phyloP scores from a whole-genome alignment of 2,797 vertebrate genomes.

The Danio kyathit region DNA sequence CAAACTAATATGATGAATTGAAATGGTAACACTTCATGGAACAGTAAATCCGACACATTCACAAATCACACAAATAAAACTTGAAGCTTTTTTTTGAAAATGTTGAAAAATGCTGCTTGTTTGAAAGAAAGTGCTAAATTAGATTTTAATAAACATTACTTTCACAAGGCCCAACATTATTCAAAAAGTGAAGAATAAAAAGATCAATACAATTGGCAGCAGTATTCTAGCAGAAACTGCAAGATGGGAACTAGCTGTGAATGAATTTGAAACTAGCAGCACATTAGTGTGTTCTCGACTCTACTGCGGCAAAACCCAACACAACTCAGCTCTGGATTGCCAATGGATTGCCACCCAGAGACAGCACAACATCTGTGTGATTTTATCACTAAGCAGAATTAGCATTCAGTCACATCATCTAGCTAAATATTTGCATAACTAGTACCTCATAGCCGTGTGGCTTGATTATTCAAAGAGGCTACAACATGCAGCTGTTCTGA shows the following conservation, averaged over 20 bases:
- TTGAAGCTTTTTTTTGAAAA: background rate
- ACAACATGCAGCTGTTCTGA: background rate
- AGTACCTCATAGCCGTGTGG: background rate
- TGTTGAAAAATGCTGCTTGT: too few species aligned
- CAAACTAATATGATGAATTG: background rate
- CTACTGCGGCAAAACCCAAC: constrained; percentile 46
- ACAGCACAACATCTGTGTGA: constrained; percentile 35
- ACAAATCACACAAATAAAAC: background rate
- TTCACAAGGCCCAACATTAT: too few species aligned
- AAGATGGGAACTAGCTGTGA: constrained; percentile 45
- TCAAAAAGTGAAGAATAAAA: too few species aligned
- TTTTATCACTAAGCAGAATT: constrained; percentile 31
- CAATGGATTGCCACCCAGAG: constrained; percentile 36
- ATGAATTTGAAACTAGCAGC: constrained; percentile 56
- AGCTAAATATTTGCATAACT: constrained; percentile 22
- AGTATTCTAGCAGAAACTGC: constrained; percentile 14
- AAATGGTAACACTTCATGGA: background rate
- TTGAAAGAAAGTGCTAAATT: background rate
- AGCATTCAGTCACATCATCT: constrained; percentile 9
- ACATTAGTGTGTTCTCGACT: constrained; percentile 47
- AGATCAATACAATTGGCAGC: constrained; percentile 39
- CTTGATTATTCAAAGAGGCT: background rate
- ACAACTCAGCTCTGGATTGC: constrained; percentile 36
- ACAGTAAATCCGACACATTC: background rate
- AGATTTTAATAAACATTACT: too few species aligned